Evolutionary conservation across 2,888 invertebrate species (phyloP).

Genomic region (Hypselothyrea guttata): DNA sequence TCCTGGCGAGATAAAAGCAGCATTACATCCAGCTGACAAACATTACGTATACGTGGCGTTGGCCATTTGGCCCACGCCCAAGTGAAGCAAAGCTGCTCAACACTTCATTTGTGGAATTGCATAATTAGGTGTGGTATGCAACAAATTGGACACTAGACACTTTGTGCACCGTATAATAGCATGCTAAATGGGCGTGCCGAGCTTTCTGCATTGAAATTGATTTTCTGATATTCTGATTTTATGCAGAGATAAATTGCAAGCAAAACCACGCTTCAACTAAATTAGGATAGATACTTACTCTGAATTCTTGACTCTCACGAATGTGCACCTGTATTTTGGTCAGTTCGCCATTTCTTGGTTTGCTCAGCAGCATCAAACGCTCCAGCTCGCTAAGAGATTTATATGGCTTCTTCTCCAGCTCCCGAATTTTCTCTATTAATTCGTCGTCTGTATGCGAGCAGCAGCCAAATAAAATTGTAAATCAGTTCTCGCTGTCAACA

Average conservation of each 20-base stretch:
- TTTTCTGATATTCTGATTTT: conserved; percentile 12
- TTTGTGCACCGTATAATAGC: no score
- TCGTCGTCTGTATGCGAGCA: conserved; percentile 82
- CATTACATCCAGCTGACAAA: background rate
- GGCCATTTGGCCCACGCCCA: conserved; percentile 42
- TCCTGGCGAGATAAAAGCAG: conserved; percentile 85
- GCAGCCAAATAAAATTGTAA: background rate
- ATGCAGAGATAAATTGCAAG: no score
- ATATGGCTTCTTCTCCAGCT: conserved; percentile 86
- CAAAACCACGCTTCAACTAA: no score
- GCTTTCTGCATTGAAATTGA: background rate
- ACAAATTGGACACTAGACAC: conserved; percentile 9
- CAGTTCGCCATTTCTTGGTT: conserved; percentile 94
- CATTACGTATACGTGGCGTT: conserved; percentile 35
- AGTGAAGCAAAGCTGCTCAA: conserved; percentile 25
- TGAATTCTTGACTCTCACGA: conserved; percentile 99
- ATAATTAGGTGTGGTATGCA: conserved; percentile 49
- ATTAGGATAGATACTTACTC: conserved; percentile 85
- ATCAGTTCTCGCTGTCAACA: conserved; percentile 12
- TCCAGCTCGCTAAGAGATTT: conserved; percentile 90
- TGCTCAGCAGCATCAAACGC: conserved; percentile 94
- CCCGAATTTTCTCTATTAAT: conserved; percentile 85
- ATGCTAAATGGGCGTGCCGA: no score
- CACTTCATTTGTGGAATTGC: conserved; percentile 45
- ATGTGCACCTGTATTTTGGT: conserved; percentile 93